Evolutionary conservation across 2,888 invertebrate species (phyloP).

Genomic region (Conops quadrifasciatus): DNA sequence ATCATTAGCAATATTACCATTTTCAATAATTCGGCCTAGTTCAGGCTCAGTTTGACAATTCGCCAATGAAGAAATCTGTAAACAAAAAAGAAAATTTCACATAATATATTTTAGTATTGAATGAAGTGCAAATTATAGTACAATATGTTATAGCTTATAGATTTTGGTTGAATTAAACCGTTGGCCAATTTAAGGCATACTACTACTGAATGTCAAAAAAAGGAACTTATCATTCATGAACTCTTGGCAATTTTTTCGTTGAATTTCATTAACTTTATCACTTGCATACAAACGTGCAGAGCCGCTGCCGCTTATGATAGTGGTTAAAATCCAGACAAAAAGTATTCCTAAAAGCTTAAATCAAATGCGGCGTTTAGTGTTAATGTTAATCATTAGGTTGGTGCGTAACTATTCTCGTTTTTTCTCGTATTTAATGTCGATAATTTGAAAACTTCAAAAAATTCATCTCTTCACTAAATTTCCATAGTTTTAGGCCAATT

Average conservation of each 20-base stretch:
- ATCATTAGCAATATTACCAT: background rate
- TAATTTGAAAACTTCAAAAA: slow-evolving; percentile 42
- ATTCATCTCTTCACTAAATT: slow-evolving; percentile 2
- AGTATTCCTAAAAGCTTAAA: slow-evolving; percentile 53
- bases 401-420: too few relatives aligned
- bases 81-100: slow-evolving; percentile 33
- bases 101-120: background rate
- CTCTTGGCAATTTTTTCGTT: slow-evolving; percentile 5
- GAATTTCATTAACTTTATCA: slow-evolving; percentile 40
- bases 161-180: background rate
- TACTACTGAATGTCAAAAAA: background rate
- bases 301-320: slow-evolving; percentile 48
- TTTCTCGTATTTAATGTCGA: slow-evolving; percentile 45
- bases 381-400: slow-evolving; percentile 43
- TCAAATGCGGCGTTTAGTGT: slow-evolving; percentile 25
- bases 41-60: slow-evolving; percentile 48
- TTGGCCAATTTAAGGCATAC: background rate
- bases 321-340: slow-evolving; percentile 53
- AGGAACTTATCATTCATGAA: background rate
- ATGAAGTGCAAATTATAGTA: background rate
- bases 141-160: too few relatives aligned
- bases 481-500: slow-evolving; percentile 38
- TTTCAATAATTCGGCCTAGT: slow-evolving; percentile 25
- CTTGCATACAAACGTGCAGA: slow-evolving; percentile 54
- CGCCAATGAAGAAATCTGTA: slow-evolving; percentile 54